A percentile compares a stretch with the other conserved stretches of the same genome.
These are phyloP conservation scores for Pyrgilauda ruficollis DNA, from an alignment of 2,113 vertebrate genomes.

Conservation along the genomic window DNA sequence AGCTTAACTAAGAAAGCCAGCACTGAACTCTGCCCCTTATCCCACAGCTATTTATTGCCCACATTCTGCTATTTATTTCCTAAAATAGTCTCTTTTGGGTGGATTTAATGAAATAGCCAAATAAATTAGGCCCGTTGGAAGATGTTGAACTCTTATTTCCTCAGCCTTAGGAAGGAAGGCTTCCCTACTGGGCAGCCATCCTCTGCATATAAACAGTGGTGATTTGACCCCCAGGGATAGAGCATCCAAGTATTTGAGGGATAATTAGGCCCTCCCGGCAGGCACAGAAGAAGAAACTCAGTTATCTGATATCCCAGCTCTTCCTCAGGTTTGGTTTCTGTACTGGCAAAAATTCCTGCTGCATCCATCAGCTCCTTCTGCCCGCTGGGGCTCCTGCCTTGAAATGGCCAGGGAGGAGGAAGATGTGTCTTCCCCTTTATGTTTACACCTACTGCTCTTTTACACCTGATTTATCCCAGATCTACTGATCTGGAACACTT, in stretches of 20 bases:
- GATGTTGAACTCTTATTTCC: neutral
- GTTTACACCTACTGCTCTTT: neutral
- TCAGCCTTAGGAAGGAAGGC: neutral
- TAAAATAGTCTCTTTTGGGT: neutral
- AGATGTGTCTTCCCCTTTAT: neutral
- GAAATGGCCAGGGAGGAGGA: neutral
- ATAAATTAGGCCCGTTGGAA: neutral
- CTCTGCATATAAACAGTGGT: accelerated
- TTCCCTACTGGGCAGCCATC: neutral
- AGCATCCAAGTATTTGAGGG: neutral
- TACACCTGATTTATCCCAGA: neutral
- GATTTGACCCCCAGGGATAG: neutral
- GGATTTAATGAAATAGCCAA: slow-evolving; percentile 11
- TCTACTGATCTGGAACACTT: neutral
- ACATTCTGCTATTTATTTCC: slow-evolving; percentile 8
- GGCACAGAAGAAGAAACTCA: neutral
- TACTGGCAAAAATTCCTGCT: neutral
- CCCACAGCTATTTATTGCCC: slow-evolving; percentile 18
- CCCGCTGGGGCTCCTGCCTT: accelerated
- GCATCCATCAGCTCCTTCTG: neutral
- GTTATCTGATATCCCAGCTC: neutral
- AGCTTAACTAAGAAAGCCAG: neutral
- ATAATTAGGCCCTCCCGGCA: neutral
- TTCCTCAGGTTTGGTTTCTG: neutral
- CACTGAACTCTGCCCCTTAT: slow-evolving; percentile 3